Evolutionary conservation across 2,797 vertebrate genomes (phyloP).

Genomic region (Sphaeramia orbicularis): DNA sequence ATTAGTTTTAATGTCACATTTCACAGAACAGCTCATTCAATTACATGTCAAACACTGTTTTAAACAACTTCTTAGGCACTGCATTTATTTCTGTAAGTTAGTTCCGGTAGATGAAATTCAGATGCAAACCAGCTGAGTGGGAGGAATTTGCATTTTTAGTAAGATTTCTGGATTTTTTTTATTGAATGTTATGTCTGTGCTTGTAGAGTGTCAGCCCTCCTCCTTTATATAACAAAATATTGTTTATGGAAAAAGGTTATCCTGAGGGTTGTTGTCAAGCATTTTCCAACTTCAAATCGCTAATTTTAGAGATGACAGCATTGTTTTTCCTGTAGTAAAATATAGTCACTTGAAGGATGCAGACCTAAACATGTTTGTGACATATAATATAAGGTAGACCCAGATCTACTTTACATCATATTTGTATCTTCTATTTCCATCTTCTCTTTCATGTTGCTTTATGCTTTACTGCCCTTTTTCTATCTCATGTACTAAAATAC

Average conservation of each 20-base stretch:
- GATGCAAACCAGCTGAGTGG: neutral
- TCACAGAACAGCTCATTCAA: too few relatives aligned
- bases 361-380: neutral
- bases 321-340: conserved; percentile 1
- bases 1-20: neutral
- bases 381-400: too few relatives aligned
- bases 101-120: neutral
- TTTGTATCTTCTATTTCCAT: neutral
- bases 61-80: neutral
- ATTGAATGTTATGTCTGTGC: conserved; percentile 5
- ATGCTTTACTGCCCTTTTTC: neutral
- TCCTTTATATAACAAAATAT: neutral
- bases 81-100: neutral
- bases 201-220: neutral
- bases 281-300: conserved; percentile 8
- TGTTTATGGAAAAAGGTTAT: neutral
- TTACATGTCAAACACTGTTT: too few relatives aligned
- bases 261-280: conserved; percentile 8
- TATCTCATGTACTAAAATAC: neutral
- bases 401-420: too few relatives aligned
- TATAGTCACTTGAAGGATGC: neutral
- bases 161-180: neutral
- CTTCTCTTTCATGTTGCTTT: neutral
- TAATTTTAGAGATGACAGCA: conserved; percentile 24
- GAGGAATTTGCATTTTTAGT: neutral